phyloP scores from a whole-genome alignment of 92 coral and sea anemone species.

The Epizoanthus ramosus region DNA sequence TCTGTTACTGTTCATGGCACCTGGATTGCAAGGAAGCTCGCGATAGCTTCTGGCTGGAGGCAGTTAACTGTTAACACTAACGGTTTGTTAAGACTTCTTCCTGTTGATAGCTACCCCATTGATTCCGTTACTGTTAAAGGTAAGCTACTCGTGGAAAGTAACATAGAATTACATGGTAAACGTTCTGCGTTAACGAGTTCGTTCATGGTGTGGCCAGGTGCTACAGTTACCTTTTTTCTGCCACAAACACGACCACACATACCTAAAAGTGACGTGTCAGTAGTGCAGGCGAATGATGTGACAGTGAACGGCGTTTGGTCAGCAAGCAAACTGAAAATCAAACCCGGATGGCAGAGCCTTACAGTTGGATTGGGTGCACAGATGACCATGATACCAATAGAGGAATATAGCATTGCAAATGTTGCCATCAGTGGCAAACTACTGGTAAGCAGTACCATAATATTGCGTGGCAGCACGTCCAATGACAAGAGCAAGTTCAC shows the following conservation, averaged over 20 bases:
- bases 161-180: conserved; percentile 11
- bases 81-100: conserved; percentile 16
- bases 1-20: conserved; percentile 28
- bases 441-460: conserved; percentile 62
- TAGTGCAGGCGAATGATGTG: conserved; percentile 21
- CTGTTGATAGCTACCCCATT: conserved; percentile 9
- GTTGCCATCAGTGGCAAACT: conserved; percentile 67
- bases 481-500: conserved; percentile 59
- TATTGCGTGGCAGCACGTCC: conserved; percentile 66
- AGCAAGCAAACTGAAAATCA: conserved; percentile 20
- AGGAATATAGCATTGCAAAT: conserved; percentile 50
- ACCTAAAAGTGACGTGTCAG: conserved; percentile 17
- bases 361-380: conserved; percentile 21
- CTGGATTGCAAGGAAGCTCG: conserved; percentile 27
- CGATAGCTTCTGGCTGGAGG: conserved; percentile 18
- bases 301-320: conserved; percentile 28
- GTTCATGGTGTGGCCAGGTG: conserved; percentile 8
- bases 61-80: not conserved
- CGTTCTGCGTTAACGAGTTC: not conserved
- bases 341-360: conserved; percentile 45
- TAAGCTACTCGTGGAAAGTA: conserved; percentile 29
- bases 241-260: conserved; percentile 3
- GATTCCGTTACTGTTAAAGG: conserved; percentile 20
- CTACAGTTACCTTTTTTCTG: not conserved
- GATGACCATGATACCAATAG: conserved; percentile 35